Evolutionary conservation across 2,888 invertebrate genomes (phyloP).

Genomic region (Dioctria linearis): DNA sequence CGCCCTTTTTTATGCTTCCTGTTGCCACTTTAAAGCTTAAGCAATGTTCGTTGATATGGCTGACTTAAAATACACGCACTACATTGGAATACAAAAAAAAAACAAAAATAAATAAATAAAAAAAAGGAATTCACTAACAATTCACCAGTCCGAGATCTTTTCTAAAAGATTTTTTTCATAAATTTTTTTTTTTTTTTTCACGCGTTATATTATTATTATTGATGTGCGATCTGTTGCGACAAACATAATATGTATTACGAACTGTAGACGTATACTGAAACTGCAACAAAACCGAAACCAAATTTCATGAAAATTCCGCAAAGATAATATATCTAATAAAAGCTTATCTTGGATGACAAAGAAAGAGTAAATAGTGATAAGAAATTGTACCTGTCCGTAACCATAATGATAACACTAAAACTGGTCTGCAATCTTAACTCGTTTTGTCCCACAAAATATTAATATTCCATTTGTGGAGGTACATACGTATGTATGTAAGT

Average conservation of each 20-base stretch:
- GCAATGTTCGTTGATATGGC: conserved; percentile 11
- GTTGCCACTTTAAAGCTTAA: conserved; percentile 44
- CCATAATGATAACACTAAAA: conserved; percentile 41
- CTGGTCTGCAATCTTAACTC: conserved; percentile 19
- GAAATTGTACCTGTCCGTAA: conserved; percentile 56
- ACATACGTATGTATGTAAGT: no score
- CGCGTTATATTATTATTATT: no score
- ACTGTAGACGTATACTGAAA: conserved; percentile 47
- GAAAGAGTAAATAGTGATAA: conserved; percentile 57
- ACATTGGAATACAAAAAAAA: not conserved
- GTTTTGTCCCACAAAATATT: conserved; percentile 44
- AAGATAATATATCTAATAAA: not conserved
- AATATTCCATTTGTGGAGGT: conserved; percentile 14
- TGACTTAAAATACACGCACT: conserved; percentile 16
- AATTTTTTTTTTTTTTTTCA: conserved; percentile 8
- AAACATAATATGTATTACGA: conserved; percentile 10
- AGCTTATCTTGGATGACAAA: conserved; percentile 35
- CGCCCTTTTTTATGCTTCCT: conserved; percentile 50
- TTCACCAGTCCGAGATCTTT: not conserved
- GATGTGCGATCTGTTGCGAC: no score
- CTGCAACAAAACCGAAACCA: conserved; percentile 34
- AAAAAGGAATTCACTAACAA: conserved; percentile 13
- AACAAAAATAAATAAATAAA: no score
- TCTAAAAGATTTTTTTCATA: conserved; percentile 31
- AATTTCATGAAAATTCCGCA: conserved; percentile 20